Percentiles rank a stretch among this genome's conserved stretches.
Conservation (phyloP, 2,888 invertebrate genomes). For the Hanleya hanleyi region DNA sequence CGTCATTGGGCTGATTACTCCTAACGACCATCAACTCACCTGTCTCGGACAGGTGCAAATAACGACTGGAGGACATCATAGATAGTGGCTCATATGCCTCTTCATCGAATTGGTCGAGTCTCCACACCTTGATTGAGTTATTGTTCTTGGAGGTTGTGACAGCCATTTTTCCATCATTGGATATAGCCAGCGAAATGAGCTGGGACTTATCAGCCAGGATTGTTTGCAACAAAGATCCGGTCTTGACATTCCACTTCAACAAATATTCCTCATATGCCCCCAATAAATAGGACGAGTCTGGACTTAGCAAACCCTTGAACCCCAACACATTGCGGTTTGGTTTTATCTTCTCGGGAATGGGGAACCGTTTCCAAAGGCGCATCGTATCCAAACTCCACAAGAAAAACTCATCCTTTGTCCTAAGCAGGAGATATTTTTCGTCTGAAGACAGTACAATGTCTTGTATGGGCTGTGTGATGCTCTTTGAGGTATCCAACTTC, state of each 20-base stretch:
- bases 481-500: not conserved
- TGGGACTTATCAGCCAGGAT: constrained; percentile 39
- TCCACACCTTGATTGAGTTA: constrained; percentile 43
- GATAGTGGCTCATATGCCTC: constrained; percentile 39
- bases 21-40: constrained; percentile 39
- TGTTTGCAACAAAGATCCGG: constrained; percentile 30
- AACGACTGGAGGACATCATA: constrained; percentile 40
- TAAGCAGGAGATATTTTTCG: constrained; percentile 33
- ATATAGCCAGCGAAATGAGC: constrained; percentile 24
- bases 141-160: constrained; percentile 38
- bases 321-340: constrained; percentile 40
- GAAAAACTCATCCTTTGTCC: constrained; percentile 37
- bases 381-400: constrained; percentile 39
- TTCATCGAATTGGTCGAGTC: constrained; percentile 29
- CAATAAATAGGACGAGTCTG: constrained; percentile 36
- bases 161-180: constrained; percentile 36
- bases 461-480: not conserved
- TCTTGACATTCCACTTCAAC: constrained; percentile 36
- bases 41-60: constrained; percentile 30
- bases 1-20: constrained; percentile 40
- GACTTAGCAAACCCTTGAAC: constrained; percentile 36
- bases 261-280: constrained; percentile 43
- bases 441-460: not conserved
- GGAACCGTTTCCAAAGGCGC: constrained; percentile 30
- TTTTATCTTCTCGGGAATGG: constrained; percentile 34